Evolutionary conservation across 2,888 invertebrate species (phyloP).

Genomic region (Agrotis puta): DNA sequence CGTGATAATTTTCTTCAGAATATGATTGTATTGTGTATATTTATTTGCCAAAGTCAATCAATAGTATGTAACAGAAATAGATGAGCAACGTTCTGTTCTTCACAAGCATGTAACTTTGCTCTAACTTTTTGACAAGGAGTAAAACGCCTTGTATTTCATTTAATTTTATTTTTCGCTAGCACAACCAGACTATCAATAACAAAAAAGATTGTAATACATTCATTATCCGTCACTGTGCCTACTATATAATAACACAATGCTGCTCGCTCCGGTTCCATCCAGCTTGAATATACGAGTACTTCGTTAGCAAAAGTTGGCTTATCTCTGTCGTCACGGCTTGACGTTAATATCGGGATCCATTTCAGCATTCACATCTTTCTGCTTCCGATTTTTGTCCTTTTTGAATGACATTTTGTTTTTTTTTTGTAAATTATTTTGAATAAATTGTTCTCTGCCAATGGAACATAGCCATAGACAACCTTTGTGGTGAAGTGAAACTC

Average conservation of each 20-base stretch:
- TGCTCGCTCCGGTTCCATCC: constrained; percentile 49
- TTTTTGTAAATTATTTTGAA: constrained; percentile 38
- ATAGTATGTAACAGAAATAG: neutral
- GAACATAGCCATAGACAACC: neutral
- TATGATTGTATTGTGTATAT: too few species aligned
- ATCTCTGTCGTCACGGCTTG: constrained; percentile 66
- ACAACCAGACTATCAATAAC: neutral
- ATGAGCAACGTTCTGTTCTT: neutral
- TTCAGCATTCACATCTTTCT: constrained; percentile 60
- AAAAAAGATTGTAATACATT: constrained; percentile 20
- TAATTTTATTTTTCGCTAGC: neutral
- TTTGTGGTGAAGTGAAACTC: neutral
- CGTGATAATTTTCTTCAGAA: too few species aligned
- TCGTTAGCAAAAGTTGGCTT: constrained; percentile 71
- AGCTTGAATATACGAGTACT: constrained; percentile 52
- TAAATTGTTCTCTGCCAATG: constrained; percentile 46
- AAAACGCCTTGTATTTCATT: neutral
- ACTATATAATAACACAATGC: constrained; percentile 55
- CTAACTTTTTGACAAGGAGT: constrained; percentile 19
- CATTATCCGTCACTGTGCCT: constrained; percentile 25
- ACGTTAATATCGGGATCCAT: constrained; percentile 58
- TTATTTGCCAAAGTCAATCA: too few species aligned
- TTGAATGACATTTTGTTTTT: constrained; percentile 40
- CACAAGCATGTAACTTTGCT: constrained; percentile 30
- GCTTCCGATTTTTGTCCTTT: constrained; percentile 64